phyloP scores from a whole-genome alignment of 2,888 invertebrate genomes.

The Drosophila kuntzei region DNA sequence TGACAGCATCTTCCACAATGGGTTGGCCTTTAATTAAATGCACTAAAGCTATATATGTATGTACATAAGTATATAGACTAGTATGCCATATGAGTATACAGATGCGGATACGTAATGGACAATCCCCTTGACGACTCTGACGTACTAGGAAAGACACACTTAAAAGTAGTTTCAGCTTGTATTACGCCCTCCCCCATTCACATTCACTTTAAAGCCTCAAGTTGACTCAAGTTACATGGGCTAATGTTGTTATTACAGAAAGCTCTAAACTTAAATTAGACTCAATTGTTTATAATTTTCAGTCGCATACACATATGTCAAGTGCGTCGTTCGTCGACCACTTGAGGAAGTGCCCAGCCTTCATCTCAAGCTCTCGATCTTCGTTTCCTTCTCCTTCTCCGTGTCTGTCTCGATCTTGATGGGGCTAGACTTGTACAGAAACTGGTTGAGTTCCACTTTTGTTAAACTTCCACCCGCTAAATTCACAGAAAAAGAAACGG shows the following conservation, averaged over 20 bases:
- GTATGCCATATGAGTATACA: slow-evolving; percentile 4
- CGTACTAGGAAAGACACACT: slow-evolving; percentile 30
- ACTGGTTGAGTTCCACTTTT: slow-evolving; percentile 23
- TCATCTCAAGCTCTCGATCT: slow-evolving; percentile 33
- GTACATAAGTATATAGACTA: slow-evolving; percentile 11
- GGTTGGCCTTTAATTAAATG: slow-evolving; percentile 70
- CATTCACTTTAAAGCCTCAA: slow-evolving; percentile 18
- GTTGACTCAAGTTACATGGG: slow-evolving; percentile 63
- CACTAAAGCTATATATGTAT: slow-evolving; percentile 43
- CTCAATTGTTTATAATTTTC: slow-evolving; percentile 80
- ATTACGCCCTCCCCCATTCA: slow-evolving; percentile 39
- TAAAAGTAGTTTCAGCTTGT: slow-evolving; percentile 26
- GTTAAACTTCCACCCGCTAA: slow-evolving; percentile 63
- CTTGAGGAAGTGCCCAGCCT: slow-evolving; percentile 68
- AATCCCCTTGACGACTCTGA: slow-evolving; percentile 27
- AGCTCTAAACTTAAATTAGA: slow-evolving; percentile 74
- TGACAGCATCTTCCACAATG: slow-evolving; percentile 34
- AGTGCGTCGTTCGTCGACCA: slow-evolving; percentile 56
- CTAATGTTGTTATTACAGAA: slow-evolving; percentile 57
- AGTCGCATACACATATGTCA: slow-evolving; percentile 43
- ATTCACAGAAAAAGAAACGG: slow-evolving; percentile 40
- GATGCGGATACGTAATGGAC: slow-evolving; percentile 24
- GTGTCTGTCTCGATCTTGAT: slow-evolving; percentile 21
- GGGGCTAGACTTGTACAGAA: slow-evolving; percentile 30
- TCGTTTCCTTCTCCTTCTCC: not conserved